Conservation (phyloP, 1,140 invertebrate species). For the Diploscapter pachys region DNA sequence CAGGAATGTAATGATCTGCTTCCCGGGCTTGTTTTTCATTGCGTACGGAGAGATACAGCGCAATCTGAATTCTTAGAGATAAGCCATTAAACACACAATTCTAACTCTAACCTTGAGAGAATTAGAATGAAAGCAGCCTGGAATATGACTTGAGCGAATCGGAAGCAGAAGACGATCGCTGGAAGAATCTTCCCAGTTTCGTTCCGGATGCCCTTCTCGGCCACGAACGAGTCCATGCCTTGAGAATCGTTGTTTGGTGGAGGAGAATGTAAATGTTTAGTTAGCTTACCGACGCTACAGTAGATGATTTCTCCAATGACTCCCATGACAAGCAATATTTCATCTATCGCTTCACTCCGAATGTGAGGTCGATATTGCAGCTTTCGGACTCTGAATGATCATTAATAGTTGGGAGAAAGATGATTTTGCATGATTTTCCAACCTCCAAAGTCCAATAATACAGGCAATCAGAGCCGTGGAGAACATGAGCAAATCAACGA, state of each 20-base stretch:
- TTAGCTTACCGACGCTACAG: constrained; percentile 24
- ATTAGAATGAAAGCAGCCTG: constrained; percentile 55
- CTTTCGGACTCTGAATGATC: constrained; percentile 1
- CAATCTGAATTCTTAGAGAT: constrained; percentile 35
- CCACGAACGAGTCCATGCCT: constrained; percentile 22
- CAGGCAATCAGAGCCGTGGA: neutral
- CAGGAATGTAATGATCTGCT: constrained; percentile 57
- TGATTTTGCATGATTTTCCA: neutral
- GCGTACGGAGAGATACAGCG: constrained; percentile 36
- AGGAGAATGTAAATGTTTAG: neutral
- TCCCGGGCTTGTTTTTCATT: constrained; percentile 39
- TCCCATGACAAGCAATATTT: constrained; percentile 55
- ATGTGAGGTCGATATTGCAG: constrained; percentile 25
- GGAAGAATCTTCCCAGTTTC: constrained; percentile 23
- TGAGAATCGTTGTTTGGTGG: constrained; percentile 3
- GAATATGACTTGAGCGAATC: constrained; percentile 53
- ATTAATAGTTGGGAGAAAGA: neutral
- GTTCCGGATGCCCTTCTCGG: neutral
- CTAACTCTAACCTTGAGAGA: constrained; percentile 29
- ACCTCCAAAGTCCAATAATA: neutral
- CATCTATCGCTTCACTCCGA: constrained; percentile 51
- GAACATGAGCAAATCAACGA: constrained; percentile 12
- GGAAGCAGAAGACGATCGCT: constrained; percentile 33
- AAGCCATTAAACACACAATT: neutral
- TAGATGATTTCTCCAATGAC: constrained; percentile 52